Conservation (phyloP, 2,888 invertebrate genomes). For the Minunthozetes semirufus region DNA sequence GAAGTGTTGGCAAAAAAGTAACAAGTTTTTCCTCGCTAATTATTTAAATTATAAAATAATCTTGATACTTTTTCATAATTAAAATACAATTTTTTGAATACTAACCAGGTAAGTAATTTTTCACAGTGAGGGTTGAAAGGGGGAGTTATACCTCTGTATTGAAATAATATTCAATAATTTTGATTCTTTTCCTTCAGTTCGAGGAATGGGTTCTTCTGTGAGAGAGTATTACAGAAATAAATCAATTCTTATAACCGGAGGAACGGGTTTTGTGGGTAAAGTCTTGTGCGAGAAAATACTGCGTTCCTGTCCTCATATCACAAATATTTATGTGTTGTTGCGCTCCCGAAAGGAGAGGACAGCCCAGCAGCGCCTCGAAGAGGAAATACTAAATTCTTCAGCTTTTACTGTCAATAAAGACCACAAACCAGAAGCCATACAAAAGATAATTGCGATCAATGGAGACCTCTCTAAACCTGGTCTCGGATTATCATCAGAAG, state of each 20-base stretch:
- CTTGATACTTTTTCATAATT: no score
- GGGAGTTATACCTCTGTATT: no score
- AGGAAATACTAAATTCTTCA: slow-evolving; percentile 11
- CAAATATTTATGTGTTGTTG: slow-evolving; percentile 67
- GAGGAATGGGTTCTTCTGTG: neutral
- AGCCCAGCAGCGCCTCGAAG: neutral
- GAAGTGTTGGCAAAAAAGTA: no score
- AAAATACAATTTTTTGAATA: no score
- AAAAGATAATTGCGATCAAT: slow-evolving; percentile 39
- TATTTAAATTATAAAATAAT: no score
- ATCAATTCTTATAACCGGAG: slow-evolving; percentile 37
- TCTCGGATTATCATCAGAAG: slow-evolving; percentile 39
- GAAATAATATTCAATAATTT: no score
- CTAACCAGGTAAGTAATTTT: no score
- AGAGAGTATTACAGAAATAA: slow-evolving; percentile 31
- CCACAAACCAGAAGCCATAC: neutral
- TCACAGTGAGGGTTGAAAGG: no score
- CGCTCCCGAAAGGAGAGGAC: slow-evolving; percentile 56
- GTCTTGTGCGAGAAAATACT: slow-evolving; percentile 73
- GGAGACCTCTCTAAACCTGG: slow-evolving; percentile 43
- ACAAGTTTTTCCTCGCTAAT: no score
- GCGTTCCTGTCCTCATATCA: slow-evolving; percentile 67
- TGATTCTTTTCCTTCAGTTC: no score
- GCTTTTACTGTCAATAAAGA: slow-evolving; percentile 1
- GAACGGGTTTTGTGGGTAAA: slow-evolving; percentile 39